These are phyloP conservation scores for Solenodon paradoxus DNA, from an alignment of 2,113 vertebrate species.

Conservation along the genomic window DNA sequence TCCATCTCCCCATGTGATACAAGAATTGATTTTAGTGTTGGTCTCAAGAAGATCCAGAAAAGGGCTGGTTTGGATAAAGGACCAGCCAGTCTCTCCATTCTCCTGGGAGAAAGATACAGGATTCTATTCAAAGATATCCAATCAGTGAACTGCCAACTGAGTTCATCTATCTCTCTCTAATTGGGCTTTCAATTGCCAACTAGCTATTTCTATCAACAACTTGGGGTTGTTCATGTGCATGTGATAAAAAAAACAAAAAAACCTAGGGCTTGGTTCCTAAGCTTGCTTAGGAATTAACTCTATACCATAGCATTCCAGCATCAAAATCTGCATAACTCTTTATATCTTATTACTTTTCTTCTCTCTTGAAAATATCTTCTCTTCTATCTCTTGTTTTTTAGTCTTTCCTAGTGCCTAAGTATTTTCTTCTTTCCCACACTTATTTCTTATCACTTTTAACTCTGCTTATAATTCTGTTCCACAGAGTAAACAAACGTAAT, in stretches of 20 bases:
- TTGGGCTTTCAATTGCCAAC: not conserved
- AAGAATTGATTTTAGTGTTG: not conserved
- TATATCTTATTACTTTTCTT: not conserved
- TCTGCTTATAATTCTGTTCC: slow-evolving; percentile 5
- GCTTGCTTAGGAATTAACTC: slow-evolving; percentile 11
- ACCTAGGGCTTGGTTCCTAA: slow-evolving; percentile 13
- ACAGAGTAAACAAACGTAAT: not conserved
- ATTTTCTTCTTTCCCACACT: not conserved
- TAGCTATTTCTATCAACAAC: not conserved
- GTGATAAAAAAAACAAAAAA: not conserved
- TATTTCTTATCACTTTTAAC: slow-evolving; percentile 24
- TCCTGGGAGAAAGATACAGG: not conserved
- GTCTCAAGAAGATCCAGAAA: not conserved
- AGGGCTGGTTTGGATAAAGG: not conserved
- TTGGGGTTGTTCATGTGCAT: not conserved
- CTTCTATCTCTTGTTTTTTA: not conserved
- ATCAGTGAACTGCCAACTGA: not conserved
- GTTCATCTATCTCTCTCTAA: not conserved
- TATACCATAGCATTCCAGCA: not conserved
- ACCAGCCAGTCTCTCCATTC: not conserved
- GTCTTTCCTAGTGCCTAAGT: not conserved
- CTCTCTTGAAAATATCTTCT: not conserved
- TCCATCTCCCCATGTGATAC: not conserved
- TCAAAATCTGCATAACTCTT: not conserved
- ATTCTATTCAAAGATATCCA: not conserved